Evolutionary conservation across 2,113 vertebrate genomes (phyloP), one percentile per base, ranked within the genome.

Genomic region (Hydrolagus affinis): DNA sequence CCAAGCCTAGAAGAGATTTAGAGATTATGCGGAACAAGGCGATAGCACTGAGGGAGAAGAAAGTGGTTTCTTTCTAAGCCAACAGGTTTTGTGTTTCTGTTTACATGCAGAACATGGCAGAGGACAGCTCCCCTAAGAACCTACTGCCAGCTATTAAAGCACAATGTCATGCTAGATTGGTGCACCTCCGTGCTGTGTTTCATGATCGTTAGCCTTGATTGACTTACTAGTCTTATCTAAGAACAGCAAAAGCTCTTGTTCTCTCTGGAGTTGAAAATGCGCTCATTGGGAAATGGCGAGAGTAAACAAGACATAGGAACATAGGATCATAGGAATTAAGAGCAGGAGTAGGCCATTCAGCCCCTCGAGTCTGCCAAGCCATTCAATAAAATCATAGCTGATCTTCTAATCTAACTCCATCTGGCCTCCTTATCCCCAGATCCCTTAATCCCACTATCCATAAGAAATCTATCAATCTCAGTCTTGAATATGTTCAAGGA

Each of bases 1-100:
- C 66, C 71, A 85, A 69, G 85, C 70, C 87, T 77, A 75, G 44
- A 73, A 85, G 87, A 87, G 87, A 87, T 86, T 87, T 85, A 85
- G 74, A 88, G 88, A 89, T 89, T 87, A 87, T 32, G 76, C 69
- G n/a, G 70, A 70, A 71, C 78, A 80, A 77, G 30, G 15, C 32
- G 88, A 87, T 74, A 85, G 85, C 85, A 80, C 85, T 72, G 73
- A 83, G 72, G 86, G 87, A 89, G 86, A 86, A 73, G 77, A 28
- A 76, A 85, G 72, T 80, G 86, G 88, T 89, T 89, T 87, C 86
- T 62, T 17, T 66, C 74, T 23, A 23, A 70, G 32, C 77, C 85
- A 80, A 76, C 71, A 80, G 87, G 86, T 70, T 86, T 87, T 85
- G 69, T 66, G 75, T 87, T 78, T 76, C 74, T 86, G 59, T 64